These are phyloP conservation scores for Anoplopoma fimbria DNA, from an alignment of 2,113 vertebrate species.

Conservation along the genomic window DNA sequence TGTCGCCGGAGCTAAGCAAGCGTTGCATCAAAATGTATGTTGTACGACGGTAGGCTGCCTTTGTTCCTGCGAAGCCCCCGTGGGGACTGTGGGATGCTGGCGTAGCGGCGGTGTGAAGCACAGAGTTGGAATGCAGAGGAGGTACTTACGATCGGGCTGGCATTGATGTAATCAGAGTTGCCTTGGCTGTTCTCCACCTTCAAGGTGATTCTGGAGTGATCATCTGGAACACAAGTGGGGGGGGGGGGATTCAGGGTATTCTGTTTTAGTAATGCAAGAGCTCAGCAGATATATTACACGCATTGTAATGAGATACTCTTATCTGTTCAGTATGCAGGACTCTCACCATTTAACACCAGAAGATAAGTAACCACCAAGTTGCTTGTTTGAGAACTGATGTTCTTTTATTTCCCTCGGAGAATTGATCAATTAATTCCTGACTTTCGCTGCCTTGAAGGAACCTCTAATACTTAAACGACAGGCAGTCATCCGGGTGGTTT, in stretches of 20 bases:
- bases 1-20: constrained; percentile 60
- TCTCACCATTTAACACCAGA: background rate
- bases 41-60: constrained; percentile 49
- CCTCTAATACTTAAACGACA: background rate
- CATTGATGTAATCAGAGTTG: constrained; percentile 96
- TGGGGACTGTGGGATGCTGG: constrained; percentile 33
- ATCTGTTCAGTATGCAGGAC: background rate
- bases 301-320: background rate
- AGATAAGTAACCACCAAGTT: background rate
- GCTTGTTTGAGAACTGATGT: background rate
- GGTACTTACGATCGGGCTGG: constrained; percentile 96
- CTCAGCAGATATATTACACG: background rate
- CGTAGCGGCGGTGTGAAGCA: background rate
- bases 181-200: constrained; percentile 91
- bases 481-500: background rate
- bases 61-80: constrained; percentile 54
- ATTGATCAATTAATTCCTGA: background rate
- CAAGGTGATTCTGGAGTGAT: constrained; percentile 94
- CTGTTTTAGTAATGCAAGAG: background rate
- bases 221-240: constrained; percentile 85
- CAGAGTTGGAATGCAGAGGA: constrained; percentile 51
- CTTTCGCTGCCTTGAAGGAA: background rate
- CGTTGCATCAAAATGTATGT: constrained; percentile 68
- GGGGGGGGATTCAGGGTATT: constrained; percentile 26
- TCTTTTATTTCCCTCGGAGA: background rate